These are phyloP conservation scores for Temnothorax unifasciatus DNA, from an alignment of 2,888 invertebrate genomes.

Conservation along the genomic window DNA sequence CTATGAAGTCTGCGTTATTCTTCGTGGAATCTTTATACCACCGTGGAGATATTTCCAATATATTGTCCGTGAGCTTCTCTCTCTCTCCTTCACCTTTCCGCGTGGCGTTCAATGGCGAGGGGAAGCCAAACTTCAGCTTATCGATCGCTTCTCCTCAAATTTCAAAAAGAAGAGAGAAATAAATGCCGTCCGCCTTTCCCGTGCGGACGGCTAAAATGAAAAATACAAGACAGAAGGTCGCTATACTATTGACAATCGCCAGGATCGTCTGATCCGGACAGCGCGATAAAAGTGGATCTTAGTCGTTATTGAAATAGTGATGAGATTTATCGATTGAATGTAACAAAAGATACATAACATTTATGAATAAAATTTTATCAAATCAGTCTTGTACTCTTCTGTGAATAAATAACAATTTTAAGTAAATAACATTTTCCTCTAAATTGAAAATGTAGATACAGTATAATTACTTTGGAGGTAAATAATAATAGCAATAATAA, in stretches of 20 bases:
- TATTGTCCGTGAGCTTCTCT: constrained; percentile 35
- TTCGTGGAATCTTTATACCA: constrained; percentile 51
- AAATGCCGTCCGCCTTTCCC: constrained; percentile 22
- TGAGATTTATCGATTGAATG: constrained; percentile 18
- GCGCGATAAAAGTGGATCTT: constrained; percentile 31
- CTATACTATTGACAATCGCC: constrained; percentile 15
- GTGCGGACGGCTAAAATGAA: constrained; percentile 5
- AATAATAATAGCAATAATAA: neutral
- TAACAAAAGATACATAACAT: neutral
- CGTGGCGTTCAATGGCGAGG: constrained; percentile 32
- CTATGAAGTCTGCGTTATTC: constrained; percentile 57
- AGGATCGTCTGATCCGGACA: constrained; percentile 16
- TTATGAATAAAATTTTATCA: neutral
- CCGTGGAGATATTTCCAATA: constrained; percentile 67
- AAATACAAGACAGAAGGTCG: constrained; percentile 30
- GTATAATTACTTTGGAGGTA: neutral
- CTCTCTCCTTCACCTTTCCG: constrained; percentile 2
- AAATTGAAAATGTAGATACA: neutral
- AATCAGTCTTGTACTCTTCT: neutral
- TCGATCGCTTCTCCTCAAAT: constrained; percentile 37
- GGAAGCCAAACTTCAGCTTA: constrained; percentile 33
- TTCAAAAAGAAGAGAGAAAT: constrained; percentile 46
- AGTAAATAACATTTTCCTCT: neutral
- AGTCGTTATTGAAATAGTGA: constrained; percentile 7
- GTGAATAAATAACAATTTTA: neutral